Conservation (phyloP, 2,888 invertebrate species). For the Leistus spinibarbis region DNA sequence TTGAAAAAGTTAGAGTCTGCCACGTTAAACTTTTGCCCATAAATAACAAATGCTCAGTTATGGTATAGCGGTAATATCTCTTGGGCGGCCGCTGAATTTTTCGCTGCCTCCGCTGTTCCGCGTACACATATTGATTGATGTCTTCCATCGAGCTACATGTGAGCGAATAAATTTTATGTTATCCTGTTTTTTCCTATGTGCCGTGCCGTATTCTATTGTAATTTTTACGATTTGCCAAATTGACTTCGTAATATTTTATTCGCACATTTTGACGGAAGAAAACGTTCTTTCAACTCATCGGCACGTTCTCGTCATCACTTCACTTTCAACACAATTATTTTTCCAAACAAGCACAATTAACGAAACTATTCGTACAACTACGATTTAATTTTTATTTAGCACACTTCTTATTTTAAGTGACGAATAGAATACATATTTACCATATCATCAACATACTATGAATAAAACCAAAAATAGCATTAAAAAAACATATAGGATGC, state of each 20-base stretch:
- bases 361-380: no score
- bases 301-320: no score
- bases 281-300: not conserved
- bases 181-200: not conserved
- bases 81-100: not conserved
- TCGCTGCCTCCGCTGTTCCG: not conserved
- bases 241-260: not conserved
- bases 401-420: no score
- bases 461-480: no score
- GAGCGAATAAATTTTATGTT: not conserved
- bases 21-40: slow-evolving; percentile 33
- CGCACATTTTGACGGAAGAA: not conserved
- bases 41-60: slow-evolving; percentile 33
- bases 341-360: no score
- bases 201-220: not conserved
- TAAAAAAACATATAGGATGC: not conserved
- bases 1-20: slow-evolving; percentile 35
- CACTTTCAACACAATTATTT: no score
- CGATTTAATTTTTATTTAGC: no score
- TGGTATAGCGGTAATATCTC: not conserved
- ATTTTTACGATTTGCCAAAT: not conserved
- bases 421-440: no score
- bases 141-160: not conserved
- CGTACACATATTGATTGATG: slow-evolving; percentile 9
- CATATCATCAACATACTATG: no score